Evolutionary conservation across 2,797 vertebrate genomes (phyloP).

Genomic region (Cephalopachus bancanus): DNA sequence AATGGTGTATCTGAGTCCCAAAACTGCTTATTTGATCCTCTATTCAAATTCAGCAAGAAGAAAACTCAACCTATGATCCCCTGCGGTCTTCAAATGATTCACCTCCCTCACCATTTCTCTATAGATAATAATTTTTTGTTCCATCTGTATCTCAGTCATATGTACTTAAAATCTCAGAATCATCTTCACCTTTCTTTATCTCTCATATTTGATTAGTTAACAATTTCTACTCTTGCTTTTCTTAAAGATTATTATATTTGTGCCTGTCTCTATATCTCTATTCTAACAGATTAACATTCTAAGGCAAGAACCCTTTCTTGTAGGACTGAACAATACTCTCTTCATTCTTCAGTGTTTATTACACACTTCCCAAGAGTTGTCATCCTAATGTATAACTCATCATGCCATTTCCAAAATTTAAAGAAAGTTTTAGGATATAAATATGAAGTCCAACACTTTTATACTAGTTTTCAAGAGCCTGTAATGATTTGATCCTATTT

Average conservation of each 20-base stretch:
- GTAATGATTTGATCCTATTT: neutral
- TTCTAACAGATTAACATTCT: neutral
- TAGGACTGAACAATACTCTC: neutral
- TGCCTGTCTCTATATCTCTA: neutral
- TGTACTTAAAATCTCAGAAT: neutral
- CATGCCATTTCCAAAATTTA: neutral
- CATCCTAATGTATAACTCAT: neutral
- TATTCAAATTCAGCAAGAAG: neutral
- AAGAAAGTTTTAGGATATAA: neutral
- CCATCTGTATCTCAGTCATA: neutral
- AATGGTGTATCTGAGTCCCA: constrained; percentile 13
- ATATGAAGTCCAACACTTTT: neutral
- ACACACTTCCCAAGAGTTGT: neutral
- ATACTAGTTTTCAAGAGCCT: constrained; percentile 8
- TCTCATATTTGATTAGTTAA: constrained; percentile 8
- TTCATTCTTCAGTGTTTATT: neutral
- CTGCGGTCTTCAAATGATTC: neutral
- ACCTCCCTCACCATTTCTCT: neutral
- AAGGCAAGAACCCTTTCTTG: neutral
- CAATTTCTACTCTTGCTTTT: neutral
- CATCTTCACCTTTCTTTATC: neutral
- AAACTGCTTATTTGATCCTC: neutral
- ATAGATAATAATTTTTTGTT: neutral
- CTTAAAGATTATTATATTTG: neutral
- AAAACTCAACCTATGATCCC: neutral